These are phyloP conservation scores for Polymixis flavicincta DNA, from an alignment of 2,888 invertebrate genomes.

Conservation along the genomic window DNA sequence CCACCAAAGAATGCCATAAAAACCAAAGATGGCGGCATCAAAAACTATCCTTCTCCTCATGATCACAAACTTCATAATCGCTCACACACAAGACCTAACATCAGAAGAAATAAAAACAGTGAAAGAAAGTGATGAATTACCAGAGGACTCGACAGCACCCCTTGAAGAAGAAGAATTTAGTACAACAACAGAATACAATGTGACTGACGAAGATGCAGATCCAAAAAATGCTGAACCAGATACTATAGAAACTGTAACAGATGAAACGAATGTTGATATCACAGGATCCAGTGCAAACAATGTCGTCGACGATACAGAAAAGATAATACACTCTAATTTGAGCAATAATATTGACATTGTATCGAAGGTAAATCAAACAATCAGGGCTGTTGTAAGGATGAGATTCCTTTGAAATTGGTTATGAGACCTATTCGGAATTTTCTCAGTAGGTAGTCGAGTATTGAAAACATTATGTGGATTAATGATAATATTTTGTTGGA, in stretches of 20 bases:
- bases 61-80: conserved; percentile 49
- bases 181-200: conserved; percentile 51
- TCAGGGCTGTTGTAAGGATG: background rate
- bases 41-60: conserved; percentile 53
- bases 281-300: conserved; percentile 70
- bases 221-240: conserved; percentile 30
- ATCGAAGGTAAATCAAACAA: conserved; percentile 57
- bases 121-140: conserved; percentile 44
- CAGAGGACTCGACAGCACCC: conserved; percentile 47
- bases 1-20: conserved; percentile 61
- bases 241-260: conserved; percentile 51
- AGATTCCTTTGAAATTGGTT: background rate
- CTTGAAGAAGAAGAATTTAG: conserved; percentile 51
- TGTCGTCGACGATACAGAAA: conserved; percentile 69
- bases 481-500: conserved; percentile 15
- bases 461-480: conserved; percentile 7
- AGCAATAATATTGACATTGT: conserved; percentile 63
- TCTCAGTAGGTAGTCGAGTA: conserved; percentile 7
- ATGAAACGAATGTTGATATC: conserved; percentile 48
- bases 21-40: conserved; percentile 54
- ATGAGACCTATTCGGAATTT: background rate
- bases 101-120: conserved; percentile 55
- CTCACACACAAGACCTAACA: conserved; percentile 39
- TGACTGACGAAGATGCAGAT: conserved; percentile 23
- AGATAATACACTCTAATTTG: conserved; percentile 57